Conservation (phyloP, 2,113 vertebrate species). For the Scomber colias region DNA sequence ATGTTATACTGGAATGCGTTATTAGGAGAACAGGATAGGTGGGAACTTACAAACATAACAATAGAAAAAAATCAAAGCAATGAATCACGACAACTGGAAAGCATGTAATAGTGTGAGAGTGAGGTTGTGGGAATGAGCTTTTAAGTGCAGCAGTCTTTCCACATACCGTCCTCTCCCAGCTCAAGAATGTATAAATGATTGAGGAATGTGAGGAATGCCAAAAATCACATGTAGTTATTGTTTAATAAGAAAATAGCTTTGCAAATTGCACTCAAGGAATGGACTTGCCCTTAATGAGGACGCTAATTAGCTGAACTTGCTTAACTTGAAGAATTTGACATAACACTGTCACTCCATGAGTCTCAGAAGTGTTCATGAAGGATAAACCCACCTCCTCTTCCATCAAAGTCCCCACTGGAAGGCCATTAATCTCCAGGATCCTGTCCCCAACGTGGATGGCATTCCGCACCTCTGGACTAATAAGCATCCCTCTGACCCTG, state of each 20-base stretch:
- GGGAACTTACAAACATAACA: constrained; percentile 3
- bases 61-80: constrained; percentile 14
- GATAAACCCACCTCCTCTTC: constrained; percentile 89
- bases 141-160: constrained; percentile 40
- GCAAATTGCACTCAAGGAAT: constrained; percentile 27
- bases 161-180: constrained; percentile 60
- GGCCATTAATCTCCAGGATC: constrained; percentile 96
- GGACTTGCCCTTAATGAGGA: not conserved
- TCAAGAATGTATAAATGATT: constrained; percentile 61
- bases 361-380: not conserved
- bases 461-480: constrained; percentile 93
- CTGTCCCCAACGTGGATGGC: constrained; percentile 96
- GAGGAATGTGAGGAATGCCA: constrained; percentile 57
- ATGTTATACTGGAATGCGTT: not conserved
- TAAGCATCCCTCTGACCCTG: constrained; percentile 94
- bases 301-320: not conserved
- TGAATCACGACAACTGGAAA: constrained; percentile 38
- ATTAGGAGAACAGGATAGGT: constrained; percentile 17
- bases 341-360: not conserved
- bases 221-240: constrained; percentile 27
- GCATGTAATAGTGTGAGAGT: constrained; percentile 14
- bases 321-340: not conserved
- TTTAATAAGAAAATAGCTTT: constrained; percentile 24
- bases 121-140: constrained; percentile 41
- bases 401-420: constrained; percentile 88